These are phyloP conservation scores for Erythrocercus mccallii DNA, from an alignment of 2,113 vertebrate genomes.

Conservation along the genomic window DNA sequence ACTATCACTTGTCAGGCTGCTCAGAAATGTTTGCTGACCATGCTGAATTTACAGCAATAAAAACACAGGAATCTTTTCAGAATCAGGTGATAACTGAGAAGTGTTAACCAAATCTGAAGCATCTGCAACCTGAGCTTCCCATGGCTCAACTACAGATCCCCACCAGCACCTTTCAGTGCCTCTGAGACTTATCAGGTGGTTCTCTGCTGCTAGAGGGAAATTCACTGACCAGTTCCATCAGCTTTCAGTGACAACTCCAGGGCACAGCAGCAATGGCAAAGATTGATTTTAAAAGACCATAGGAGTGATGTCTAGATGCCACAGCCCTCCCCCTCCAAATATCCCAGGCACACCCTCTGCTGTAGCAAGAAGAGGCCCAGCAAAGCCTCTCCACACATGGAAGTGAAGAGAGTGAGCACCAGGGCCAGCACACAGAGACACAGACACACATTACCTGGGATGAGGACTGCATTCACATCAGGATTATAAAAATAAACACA, in stretches of 20 bases:
- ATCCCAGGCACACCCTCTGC: slow-evolving; percentile 30
- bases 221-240: background rate
- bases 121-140: background rate
- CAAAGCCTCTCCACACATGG: background rate
- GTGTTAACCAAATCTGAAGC: background rate
- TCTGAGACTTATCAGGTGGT: background rate
- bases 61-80: background rate
- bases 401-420: slow-evolving; percentile 1
- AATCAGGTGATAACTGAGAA: background rate
- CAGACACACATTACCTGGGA: slow-evolving; percentile 77
- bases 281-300: background rate
- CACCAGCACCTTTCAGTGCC: background rate
- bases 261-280: background rate
- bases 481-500: slow-evolving; percentile 62
- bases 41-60: background rate
- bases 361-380: slow-evolving; percentile 28
- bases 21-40: background rate
- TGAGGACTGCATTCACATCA: slow-evolving; percentile 76
- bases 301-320: background rate
- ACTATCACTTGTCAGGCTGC: background rate
- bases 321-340: background rate
- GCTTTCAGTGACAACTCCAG: slow-evolving; percentile 27
- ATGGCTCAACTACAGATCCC: background rate
- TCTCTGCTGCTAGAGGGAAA: background rate
- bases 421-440: slow-evolving; percentile 53